Evolutionary conservation across 64 coral and sea anemone species (phyloP), one percentile per base, ranked within the genome.

Genomic region (Pocillopora verrucosa): DNA sequence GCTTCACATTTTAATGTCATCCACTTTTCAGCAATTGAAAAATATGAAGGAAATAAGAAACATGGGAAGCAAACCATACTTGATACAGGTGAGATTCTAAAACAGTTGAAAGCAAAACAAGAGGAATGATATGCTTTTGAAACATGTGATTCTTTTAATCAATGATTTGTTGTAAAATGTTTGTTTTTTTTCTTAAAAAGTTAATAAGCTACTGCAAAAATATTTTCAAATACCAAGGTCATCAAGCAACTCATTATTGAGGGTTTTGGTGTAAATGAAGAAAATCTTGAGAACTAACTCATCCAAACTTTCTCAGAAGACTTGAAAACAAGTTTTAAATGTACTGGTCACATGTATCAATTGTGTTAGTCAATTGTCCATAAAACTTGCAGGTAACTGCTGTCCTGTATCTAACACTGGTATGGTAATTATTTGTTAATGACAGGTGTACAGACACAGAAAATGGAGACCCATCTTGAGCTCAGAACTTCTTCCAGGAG

Each of bases 1-100:
- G 41, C 41, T 51, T 51, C 41, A 51, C 41, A 51, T 51, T 51
- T 51, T 51, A 7, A 51, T 74, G 65, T 74, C 9, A 34, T 76
- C 65, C 81, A 74, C 13, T 12, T 72, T 94, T 51, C 87, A 98
- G 96, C 96, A 98, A 98, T 82, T 98, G 76, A 98, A 90, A 90
- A 98, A 98, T 60, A 98, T 98, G 96, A 98, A 92, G 34, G 96
- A 98, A 90, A 98, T 98, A 86, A 89, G 96, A 37, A 98, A 95
- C 36, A 98, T 98, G 96, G 96, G 96, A 82, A 94, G 92, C 67
- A 98, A 90, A 78, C 93, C 96, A 13, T 79, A 92, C 58, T 89
- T 91, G 16, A 94, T 98, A 80, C 96, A 98, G 90, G 96, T 98
- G 84, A 34, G 77, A 13, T 61, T 10, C 72, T 56, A 80, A 51